Evolutionary conservation across 2,113 vertebrate species (phyloP).

Genomic region (Equus przewalskii): DNA sequence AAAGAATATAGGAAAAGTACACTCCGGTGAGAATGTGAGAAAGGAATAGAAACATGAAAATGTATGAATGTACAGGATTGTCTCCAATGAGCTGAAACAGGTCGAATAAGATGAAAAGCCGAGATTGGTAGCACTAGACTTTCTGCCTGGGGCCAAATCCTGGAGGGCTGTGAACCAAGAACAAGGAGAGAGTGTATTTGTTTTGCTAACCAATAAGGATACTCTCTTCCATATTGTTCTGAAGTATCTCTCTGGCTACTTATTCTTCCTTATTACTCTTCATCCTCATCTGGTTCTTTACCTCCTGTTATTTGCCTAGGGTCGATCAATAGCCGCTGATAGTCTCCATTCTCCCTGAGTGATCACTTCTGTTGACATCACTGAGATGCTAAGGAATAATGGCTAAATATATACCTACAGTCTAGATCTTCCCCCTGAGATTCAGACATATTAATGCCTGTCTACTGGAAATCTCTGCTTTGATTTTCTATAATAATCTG

Average conservation of each 20-base stretch:
- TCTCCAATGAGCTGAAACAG: background rate
- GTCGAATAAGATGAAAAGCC: background rate
- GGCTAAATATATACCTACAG: background rate
- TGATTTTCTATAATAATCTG: constrained; percentile 50
- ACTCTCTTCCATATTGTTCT: background rate
- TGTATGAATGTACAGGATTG: rapidly evolving
- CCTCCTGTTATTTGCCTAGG: background rate
- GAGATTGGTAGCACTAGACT: background rate
- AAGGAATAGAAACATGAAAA: background rate
- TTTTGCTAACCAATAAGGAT: background rate
- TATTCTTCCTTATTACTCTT: background rate
- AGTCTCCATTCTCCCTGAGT: background rate
- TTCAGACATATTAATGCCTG: constrained; percentile 50
- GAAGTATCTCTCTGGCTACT: background rate
- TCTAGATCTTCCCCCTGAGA: constrained; percentile 30
- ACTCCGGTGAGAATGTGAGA: background rate
- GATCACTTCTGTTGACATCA: constrained; percentile 1
- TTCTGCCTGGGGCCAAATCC: background rate
- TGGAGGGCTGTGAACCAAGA: background rate
- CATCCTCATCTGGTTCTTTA: constrained; percentile 8
- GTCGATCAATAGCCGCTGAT: background rate
- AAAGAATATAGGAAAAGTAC: background rate
- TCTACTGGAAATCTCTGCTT: constrained; percentile 6
- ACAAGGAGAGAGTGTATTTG: background rate
- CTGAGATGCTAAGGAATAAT: constrained; percentile 26